Evolutionary conservation across 2,888 invertebrate species (phyloP), one percentile per base, ranked within the genome.

Genomic region (Drosophila nigritarsus): DNA sequence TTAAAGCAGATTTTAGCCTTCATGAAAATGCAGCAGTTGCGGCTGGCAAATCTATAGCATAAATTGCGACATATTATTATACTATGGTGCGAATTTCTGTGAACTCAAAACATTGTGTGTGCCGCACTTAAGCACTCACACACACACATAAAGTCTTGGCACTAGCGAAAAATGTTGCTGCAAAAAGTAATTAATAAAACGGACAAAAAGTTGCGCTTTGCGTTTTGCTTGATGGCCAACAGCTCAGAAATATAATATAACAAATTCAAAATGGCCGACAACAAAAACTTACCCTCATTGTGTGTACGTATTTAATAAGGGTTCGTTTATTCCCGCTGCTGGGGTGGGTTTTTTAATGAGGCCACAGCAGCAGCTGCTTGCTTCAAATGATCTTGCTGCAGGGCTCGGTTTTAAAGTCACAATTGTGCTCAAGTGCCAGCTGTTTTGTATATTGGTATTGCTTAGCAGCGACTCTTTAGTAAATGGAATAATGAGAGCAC

Each of bases 251-350:
- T 65, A 78, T 59, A 79, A 71, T 75, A 62, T 62, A 72, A 65
- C 51, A 73, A 89, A 78, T 90, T 86, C 90, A 90, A 86, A 90
- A 86, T 86, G 85, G 85, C 85, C 87, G 89, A 64, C 54, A 45
- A 48, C 53, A 27, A 51, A 32, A 83, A 86, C 75, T 83, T 86
- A 86, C 85, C 85, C 85, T 68, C 75, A 65, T 80, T 74, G 66
- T 54, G 65, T 56, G 65, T 54, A 55, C 68, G 27, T 8, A 9
- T 38, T 61, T 54, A 36, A 65, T 83, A 89, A 77, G 90, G 85
- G 85, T 88, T 86, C 53, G 70, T 71, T 72, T 67, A 24, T 51
- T 29, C 30, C 24, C 40, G 15, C 63, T 36, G 29, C 64, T 60
- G 87, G 84, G 84, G 82, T 89, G 87, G 69, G 80, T 77, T 82